Base-by-base conservation (phyloP, 1,140 invertebrate species). In the Bombus balteatus region DNA sequence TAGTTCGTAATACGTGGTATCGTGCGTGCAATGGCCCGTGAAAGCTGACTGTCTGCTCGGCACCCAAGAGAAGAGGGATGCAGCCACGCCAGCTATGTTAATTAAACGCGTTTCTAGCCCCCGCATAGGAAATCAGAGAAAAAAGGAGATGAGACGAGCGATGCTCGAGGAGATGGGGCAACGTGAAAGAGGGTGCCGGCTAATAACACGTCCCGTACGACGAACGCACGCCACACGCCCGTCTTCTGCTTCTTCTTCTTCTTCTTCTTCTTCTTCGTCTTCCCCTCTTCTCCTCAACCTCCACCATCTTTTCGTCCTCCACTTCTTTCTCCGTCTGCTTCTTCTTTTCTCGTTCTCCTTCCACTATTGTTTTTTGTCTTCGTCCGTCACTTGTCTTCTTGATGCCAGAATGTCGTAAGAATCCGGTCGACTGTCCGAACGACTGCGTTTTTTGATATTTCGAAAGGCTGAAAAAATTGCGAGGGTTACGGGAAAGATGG, bases 141-240 rank as follows among this genome's bases (percentile, higher is more conserved):
- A 90, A 91, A 87, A 91, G 85, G 79, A 82, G 85, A 74, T 34
- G 71, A 84, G 75, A 79, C 78, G 79, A 72, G 80, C 79, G 83
- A 81, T 80, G 83, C 77, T 85, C 76, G 76, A 82, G 47, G 47
- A 86, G 76, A 85, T 62, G 79, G 81, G 81, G 72, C 87, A 68
- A 78, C 83, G 88, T 65, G 66, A 89, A 70, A 91, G 73, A 85
- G 87, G 90, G 86, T 91, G 90, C 88, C 90, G 86, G 90, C 90
- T 91, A 91, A 91, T 91, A 91, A 91, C 90, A 91, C 90, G 90
- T 91, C 90, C 90, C 90, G 88, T 91, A 91, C 90, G 90, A 91
- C 87, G 90, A 89, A 91, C 86, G 90, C 89, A 91, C 87, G 89
- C 90, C 89, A 90, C 90, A 91, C 90, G 89, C 90, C 84, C 89